Evolutionary conservation across 2,113 vertebrate genomes (phyloP).

Genomic region (Gymnogyps californianus): DNA sequence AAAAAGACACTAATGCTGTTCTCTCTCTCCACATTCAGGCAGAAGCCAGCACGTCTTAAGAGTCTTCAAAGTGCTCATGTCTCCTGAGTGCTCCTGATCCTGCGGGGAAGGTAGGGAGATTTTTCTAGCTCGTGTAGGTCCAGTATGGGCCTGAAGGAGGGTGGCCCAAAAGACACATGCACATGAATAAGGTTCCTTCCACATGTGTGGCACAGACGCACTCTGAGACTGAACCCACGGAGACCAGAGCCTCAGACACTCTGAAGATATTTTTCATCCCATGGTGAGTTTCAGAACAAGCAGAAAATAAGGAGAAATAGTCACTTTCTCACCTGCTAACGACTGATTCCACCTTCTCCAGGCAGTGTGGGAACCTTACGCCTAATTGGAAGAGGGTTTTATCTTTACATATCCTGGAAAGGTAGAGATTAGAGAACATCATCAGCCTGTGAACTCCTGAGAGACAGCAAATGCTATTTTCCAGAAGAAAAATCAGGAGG

Average conservation of each 20-base stretch:
- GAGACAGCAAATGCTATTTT: neutral
- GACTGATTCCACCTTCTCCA: slow-evolving; percentile 10
- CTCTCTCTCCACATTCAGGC: neutral
- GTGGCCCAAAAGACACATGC: neutral
- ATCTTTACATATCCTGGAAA: slow-evolving; percentile 52
- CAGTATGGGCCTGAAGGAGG: neutral
- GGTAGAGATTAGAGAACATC: neutral
- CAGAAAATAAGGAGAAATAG: neutral
- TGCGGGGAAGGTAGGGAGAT: neutral
- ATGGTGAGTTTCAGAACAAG: neutral
- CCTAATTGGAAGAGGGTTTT: slow-evolving; percentile 47
- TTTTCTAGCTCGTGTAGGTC: neutral
- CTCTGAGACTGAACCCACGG: neutral
- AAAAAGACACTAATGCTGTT: neutral
- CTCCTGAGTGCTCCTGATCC: neutral
- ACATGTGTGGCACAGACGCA: neutral
- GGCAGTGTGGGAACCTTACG: slow-evolving; percentile 19
- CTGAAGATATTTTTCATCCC: neutral
- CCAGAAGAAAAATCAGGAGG: neutral
- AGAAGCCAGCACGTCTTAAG: neutral
- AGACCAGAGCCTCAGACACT: neutral
- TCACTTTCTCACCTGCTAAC: slow-evolving; percentile 53
- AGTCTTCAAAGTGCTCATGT: neutral
- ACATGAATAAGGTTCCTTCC: neutral
- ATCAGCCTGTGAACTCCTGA: neutral